A percentile compares a stretch with the other conserved stretches of the same genome.
phyloP scores from a whole-genome alignment of 2,113 vertebrate species.

The Probosciger aterrimus region DNA sequence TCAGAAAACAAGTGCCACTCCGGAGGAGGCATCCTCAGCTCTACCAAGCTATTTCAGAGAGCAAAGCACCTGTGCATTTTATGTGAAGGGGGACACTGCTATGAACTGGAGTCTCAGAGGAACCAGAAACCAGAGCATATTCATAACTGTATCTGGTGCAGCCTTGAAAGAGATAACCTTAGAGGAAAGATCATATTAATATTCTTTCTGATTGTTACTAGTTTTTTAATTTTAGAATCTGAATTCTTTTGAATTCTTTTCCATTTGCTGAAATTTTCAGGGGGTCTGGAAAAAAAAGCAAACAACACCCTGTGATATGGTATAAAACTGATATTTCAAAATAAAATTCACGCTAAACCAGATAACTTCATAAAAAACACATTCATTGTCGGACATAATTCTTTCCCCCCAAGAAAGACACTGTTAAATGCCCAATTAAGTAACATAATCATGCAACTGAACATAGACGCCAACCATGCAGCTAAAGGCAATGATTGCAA shows the following conservation, averaged over 20 bases:
- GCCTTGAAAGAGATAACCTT: slow-evolving; percentile 70
- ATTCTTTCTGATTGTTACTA: slow-evolving; percentile 55
- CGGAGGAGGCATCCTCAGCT: slow-evolving; percentile 32
- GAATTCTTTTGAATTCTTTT: slow-evolving; percentile 82
- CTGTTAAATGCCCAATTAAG: not conserved
- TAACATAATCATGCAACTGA: slow-evolving; percentile 53
- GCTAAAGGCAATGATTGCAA: not conserved
- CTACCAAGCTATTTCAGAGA: slow-evolving; percentile 2
- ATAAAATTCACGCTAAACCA: slow-evolving; percentile 48
- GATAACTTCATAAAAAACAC: slow-evolving; percentile 11
- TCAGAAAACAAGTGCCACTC: not conserved
- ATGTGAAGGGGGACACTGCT: slow-evolving; percentile 48
- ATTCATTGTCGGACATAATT: no score
- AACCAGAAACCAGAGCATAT: slow-evolving; percentile 54
- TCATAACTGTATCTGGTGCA: slow-evolving; percentile 66
- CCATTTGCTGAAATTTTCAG: slow-evolving; percentile 80
- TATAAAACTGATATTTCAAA: slow-evolving; percentile 44
- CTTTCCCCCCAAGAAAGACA: not conserved
- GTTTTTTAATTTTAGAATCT: slow-evolving; percentile 61
- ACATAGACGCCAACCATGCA: slow-evolving; percentile 61
- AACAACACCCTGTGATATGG: slow-evolving; percentile 75
- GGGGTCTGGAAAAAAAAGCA: slow-evolving; percentile 83
- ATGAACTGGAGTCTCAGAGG: slow-evolving; percentile 56
- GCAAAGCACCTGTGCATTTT: slow-evolving; percentile 11
- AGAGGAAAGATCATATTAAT: slow-evolving; percentile 67